phyloP scores from a whole-genome alignment of 2,113 vertebrate genomes.

The Pimephales promelas region DNA sequence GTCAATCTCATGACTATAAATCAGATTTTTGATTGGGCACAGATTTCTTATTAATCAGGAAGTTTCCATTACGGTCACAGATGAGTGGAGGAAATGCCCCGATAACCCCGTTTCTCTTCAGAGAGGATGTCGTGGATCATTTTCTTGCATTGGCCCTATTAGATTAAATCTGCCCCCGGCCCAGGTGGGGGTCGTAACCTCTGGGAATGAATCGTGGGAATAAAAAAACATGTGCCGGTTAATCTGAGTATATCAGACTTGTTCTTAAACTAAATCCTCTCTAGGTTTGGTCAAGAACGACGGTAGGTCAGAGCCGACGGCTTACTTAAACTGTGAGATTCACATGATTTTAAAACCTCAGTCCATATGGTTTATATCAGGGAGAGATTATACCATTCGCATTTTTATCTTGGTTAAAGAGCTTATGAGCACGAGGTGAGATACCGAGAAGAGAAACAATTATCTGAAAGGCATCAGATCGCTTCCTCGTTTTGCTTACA shows the following conservation, averaged over 20 bases:
- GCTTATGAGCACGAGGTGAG: neutral
- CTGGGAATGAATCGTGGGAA: conserved; percentile 25
- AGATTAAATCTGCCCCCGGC: conserved; percentile 42
- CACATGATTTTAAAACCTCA: conserved; percentile 17
- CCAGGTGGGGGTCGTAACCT: conserved; percentile 33
- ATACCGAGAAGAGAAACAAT: neutral
- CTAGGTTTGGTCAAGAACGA: neutral
- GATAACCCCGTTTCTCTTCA: conserved; percentile 70
- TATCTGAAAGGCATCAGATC: neutral
- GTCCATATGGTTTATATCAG: conserved; percentile 29
- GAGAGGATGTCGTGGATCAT: conserved; percentile 1
- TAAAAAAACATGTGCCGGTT: conserved; percentile 18
- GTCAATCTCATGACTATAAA: conserved; percentile 46
- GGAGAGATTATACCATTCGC: neutral
- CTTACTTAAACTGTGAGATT: conserved; percentile 29
- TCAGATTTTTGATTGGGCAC: conserved; percentile 62
- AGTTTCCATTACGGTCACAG: conserved; percentile 51
- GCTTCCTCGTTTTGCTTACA: neutral
- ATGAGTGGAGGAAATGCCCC: conserved; percentile 67
- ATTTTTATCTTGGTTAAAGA: neutral
- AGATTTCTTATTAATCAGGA: conserved; percentile 66
- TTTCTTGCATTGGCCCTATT: conserved; percentile 45
- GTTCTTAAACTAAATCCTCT: conserved; percentile 39
- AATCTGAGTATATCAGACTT: conserved; percentile 43
- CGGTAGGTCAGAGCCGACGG: conserved; percentile 15